phyloP scores from a whole-genome alignment of 2,113 vertebrate species.

The Recurvirostra avosetta region DNA sequence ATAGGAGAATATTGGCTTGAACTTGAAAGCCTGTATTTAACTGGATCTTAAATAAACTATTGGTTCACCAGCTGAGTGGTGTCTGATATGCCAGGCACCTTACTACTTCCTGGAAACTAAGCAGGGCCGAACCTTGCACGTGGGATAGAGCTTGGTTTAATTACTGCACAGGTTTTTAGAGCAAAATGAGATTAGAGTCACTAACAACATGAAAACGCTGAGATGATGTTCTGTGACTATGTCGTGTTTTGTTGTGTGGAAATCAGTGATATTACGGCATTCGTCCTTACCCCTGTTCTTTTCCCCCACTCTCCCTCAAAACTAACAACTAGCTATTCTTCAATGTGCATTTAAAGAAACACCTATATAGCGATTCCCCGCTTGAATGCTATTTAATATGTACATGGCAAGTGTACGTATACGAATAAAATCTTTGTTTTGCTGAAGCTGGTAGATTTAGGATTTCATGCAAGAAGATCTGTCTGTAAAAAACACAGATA shows the following conservation, averaged over 20 bases:
- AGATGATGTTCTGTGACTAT: neutral
- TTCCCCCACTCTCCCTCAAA: neutral
- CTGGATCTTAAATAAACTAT: neutral
- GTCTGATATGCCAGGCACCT: neutral
- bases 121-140: neutral
- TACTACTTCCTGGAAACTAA: neutral
- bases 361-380: neutral
- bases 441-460: neutral
- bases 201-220: neutral
- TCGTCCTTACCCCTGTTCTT: neutral
- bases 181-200: neutral
- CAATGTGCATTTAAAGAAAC: neutral
- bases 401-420: neutral
- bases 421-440: neutral
- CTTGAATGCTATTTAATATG: neutral
- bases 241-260: neutral
- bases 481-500: neutral
- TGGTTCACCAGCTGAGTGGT: neutral
- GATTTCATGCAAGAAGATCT: neutral
- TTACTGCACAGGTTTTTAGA: neutral
- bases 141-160: neutral
- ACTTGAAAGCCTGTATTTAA: conserved; percentile 25
- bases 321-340: neutral
- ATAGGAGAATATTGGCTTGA: neutral
- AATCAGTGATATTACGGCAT: neutral